Percentiles rank a stretch among this genome's conserved stretches.
Conservation (phyloP, 2,797 vertebrate genomes). For the Fratercula arctica region DNA sequence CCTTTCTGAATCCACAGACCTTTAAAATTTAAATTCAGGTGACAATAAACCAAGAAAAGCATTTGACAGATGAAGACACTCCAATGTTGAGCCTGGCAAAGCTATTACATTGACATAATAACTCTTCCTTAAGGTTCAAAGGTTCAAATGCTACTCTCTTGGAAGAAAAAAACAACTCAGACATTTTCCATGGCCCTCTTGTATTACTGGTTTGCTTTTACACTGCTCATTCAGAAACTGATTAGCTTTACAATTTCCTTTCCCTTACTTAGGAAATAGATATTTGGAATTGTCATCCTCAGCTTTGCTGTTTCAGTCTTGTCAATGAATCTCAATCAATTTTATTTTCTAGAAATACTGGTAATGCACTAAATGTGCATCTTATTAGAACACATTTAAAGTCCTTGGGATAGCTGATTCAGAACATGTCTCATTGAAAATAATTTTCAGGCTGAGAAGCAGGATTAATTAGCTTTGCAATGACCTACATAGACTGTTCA, state of each 20-base stretch:
- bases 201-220: not conserved
- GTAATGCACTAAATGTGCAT: not conserved
- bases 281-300: not conserved
- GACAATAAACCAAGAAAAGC: not conserved
- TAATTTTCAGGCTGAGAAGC: slow-evolving; percentile 13
- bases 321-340: not conserved
- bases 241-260: not conserved
- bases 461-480: slow-evolving; percentile 25
- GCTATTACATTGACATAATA: not conserved
- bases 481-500: slow-evolving; percentile 31
- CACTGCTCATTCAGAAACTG: not conserved
- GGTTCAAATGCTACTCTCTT: not conserved
- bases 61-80: not conserved
- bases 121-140: not conserved
- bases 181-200: not conserved
- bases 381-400: slow-evolving; percentile 8
- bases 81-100: not conserved
- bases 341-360: slow-evolving; percentile 8
- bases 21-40: not conserved
- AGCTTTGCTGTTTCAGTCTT: not conserved
- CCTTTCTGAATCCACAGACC: not conserved
- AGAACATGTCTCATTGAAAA: slow-evolving; percentile 28
- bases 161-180: not conserved
- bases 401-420: slow-evolving; percentile 1
- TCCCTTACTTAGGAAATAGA: not conserved